Base-by-base conservation (phyloP, 2,888 invertebrate species). In the Lasioglossum marginatum region DNA sequence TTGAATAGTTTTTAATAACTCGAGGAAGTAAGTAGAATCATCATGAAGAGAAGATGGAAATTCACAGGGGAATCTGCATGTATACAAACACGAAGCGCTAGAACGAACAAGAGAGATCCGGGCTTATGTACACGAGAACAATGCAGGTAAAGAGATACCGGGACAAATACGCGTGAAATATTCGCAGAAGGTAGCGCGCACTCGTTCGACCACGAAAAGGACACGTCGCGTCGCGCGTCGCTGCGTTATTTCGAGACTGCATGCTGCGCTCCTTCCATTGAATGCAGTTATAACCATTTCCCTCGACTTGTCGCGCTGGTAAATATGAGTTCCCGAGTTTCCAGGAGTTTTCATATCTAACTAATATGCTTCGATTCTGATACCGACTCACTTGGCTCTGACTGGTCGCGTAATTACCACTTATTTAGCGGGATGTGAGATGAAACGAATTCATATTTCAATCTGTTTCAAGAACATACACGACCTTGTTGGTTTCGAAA, bases 141-240 rank as follows among this genome's bases (percentile, higher is more conserved):
- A 31, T 34, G 81, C 37, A 40, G 48, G 81, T 31, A 75, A 82
- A 82, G 75, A 48, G 60, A 72, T 72, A 73, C 63, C 48, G 16
- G 66, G 23, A 66, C 40, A 63, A 72, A 71, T 74, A 57, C 57
- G 83, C 76, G 83, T 80, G 72, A 83, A 81, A 83, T 83, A 83
- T 81, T 76, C 45, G 72, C 43, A 60, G 40, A 45, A 57, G 23
- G 75, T 48, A 52, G 48, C 45, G 27, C 48, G 75, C 12, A 27
- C 63, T 40, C 66, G 43, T 73, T 79, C 63, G 71, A 80, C 70
- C 63, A 37, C 79, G 70, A 57, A 75, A 75, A 40, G 75, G 74
- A 80, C 71, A 71, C 45, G 37, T 37, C 68, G 23, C 12, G 12
- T 37, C 63, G 37, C 48, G 48, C 48, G 52, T 52, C 52, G 52